Conservation (phyloP, 2,888 invertebrate species). For the Epinotia ramella region DNA sequence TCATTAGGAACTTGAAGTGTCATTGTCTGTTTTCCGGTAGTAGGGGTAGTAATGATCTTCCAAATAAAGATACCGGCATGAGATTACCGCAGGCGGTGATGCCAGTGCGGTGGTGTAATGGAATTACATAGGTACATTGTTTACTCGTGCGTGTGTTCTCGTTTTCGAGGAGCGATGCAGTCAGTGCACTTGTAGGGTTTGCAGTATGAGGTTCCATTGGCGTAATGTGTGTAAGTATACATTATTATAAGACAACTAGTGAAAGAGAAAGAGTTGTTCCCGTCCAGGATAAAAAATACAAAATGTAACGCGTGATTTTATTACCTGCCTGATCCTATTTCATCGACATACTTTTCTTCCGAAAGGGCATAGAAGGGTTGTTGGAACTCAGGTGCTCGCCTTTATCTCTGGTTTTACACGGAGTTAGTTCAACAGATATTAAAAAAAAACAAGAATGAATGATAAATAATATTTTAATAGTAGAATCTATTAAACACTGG, state of each 20-base stretch:
- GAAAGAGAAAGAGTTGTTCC: not conserved
- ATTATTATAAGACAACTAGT: not conserved
- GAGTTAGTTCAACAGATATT: not conserved
- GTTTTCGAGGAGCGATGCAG: slow-evolving; percentile 55
- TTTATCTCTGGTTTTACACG: slow-evolving; percentile 28
- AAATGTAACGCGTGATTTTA: not conserved
- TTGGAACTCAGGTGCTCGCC: slow-evolving; percentile 46
- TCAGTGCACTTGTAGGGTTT: slow-evolving; percentile 69
- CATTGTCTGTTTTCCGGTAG: slow-evolving; percentile 11
- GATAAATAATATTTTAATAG: not conserved
- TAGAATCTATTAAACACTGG: not conserved
- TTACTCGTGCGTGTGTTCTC: slow-evolving; percentile 64
- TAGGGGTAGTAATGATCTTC: not conserved
- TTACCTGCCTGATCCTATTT: slow-evolving; percentile 12
- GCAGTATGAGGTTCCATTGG: slow-evolving; percentile 52
- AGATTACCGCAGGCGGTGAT: slow-evolving; percentile 54
- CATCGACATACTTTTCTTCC: not conserved
- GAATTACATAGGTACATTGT: slow-evolving; percentile 62
- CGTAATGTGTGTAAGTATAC: slow-evolving; percentile 48
- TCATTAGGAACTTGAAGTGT: slow-evolving; percentile 10
- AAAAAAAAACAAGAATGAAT: not conserved
- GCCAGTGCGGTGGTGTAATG: slow-evolving; percentile 65
- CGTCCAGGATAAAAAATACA: not conserved
- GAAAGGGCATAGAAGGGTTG: slow-evolving; percentile 9
- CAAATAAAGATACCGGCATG: slow-evolving; percentile 48